Conservation (phyloP, 2,888 invertebrate genomes). For the Drosophila monieri region DNA sequence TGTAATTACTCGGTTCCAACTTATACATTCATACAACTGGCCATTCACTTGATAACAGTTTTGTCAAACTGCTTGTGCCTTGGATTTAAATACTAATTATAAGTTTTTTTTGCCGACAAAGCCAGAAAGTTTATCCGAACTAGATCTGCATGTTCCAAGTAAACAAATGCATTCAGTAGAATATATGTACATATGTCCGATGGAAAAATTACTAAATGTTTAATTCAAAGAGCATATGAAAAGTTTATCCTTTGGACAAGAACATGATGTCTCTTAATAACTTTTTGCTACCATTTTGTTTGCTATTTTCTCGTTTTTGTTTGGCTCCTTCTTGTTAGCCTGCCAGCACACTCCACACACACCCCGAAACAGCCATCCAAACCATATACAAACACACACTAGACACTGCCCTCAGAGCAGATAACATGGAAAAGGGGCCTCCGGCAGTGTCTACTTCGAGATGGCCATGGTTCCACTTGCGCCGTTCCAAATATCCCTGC, state of each 20-base stretch:
- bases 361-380: not conserved
- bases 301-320: constrained; percentile 63
- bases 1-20: constrained; percentile 16
- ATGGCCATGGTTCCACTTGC: constrained; percentile 43
- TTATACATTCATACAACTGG: not conserved
- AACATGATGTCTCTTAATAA: constrained; percentile 73
- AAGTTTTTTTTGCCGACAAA: constrained; percentile 61
- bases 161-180: constrained; percentile 45
- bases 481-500: constrained; percentile 25
- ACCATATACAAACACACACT: not conserved
- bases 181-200: constrained; percentile 7
- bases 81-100: constrained; percentile 74
- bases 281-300: constrained; percentile 74
- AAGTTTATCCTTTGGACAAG: constrained; percentile 67
- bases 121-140: constrained; percentile 53
- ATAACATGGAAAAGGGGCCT: constrained; percentile 32
- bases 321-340: constrained; percentile 47
- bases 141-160: constrained; percentile 64
- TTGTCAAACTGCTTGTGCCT: constrained; percentile 24
- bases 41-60: constrained; percentile 14
- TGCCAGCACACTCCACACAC: constrained; percentile 12
- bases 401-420: not conserved
- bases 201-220: constrained; percentile 59
- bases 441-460: constrained; percentile 64
- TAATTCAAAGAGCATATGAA: constrained; percentile 73